Percentiles rank a stretch among this genome's conserved stretches.
These are phyloP conservation scores for Antechinus flavipes DNA, from an alignment of 2,113 vertebrate genomes.

Conservation along the genomic window DNA sequence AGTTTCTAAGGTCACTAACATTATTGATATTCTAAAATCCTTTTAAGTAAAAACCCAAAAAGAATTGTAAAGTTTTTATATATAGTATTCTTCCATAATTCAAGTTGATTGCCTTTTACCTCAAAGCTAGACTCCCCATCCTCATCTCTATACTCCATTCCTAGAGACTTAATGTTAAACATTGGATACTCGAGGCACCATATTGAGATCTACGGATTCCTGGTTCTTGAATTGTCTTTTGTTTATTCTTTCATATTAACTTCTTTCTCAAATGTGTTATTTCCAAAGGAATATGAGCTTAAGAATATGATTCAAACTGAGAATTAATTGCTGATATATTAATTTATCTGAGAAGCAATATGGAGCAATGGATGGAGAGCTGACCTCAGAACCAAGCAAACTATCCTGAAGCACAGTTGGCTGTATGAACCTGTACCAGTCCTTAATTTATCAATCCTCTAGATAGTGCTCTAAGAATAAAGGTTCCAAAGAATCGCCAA, in stretches of 20 bases:
- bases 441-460: neutral
- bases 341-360: neutral
- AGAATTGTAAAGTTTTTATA: neutral
- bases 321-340: neutral
- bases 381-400: neutral
- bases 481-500: neutral
- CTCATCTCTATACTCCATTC: neutral
- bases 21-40: neutral
- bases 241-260: neutral
- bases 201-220: neutral
- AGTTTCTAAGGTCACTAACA: no score
- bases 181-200: neutral
- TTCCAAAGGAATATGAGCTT: neutral
- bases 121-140: neutral
- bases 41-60: neutral
- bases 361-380: no score
- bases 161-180: neutral
- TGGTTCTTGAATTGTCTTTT: neutral
- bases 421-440: neutral
- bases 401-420: neutral
- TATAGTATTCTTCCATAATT: neutral
- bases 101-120: neutral
- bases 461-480: neutral
- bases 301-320: neutral
- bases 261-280: neutral